phyloP scores from a whole-genome alignment of 2,797 vertebrate species.

The Xenopus petersii region DNA sequence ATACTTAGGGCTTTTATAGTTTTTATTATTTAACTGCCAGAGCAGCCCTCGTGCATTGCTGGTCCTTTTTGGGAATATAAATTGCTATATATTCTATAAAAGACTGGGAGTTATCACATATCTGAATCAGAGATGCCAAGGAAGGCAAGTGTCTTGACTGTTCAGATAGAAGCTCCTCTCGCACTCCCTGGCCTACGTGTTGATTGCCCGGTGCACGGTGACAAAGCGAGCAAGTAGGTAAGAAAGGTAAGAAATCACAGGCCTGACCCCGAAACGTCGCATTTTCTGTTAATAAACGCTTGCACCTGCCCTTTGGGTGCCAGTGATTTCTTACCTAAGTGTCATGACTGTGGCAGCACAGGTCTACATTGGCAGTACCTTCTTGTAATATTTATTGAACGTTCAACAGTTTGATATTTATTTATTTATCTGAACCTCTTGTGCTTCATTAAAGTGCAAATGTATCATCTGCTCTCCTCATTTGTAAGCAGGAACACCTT shows the following conservation, averaged over 20 bases:
- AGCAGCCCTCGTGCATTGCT: background rate
- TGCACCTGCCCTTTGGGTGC: too few species aligned
- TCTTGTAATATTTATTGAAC: conserved; percentile 15
- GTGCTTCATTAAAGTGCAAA: conserved; percentile 27
- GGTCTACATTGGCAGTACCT: background rate
- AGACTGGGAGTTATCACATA: background rate
- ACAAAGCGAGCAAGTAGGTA: too few species aligned
- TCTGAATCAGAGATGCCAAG: background rate
- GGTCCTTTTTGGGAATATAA: background rate
- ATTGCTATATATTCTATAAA: background rate
- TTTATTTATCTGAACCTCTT: conserved; percentile 20
- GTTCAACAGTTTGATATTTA: conserved; percentile 19
- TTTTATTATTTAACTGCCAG: background rate
- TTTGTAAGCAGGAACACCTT: too few species aligned
- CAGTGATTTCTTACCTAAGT: too few species aligned
- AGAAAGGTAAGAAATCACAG: too few species aligned
- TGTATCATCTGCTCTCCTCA: too few species aligned
- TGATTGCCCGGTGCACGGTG: too few species aligned
- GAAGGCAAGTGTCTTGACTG: background rate
- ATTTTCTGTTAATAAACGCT: too few species aligned
- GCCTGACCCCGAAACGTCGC: too few species aligned
- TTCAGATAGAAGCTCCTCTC: too few species aligned
- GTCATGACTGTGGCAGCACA: background rate
- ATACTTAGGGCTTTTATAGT: background rate
- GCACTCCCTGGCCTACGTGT: too few species aligned